Conservation (phyloP, 2,888 invertebrate species). For the Mechanitis messenoides region DNA sequence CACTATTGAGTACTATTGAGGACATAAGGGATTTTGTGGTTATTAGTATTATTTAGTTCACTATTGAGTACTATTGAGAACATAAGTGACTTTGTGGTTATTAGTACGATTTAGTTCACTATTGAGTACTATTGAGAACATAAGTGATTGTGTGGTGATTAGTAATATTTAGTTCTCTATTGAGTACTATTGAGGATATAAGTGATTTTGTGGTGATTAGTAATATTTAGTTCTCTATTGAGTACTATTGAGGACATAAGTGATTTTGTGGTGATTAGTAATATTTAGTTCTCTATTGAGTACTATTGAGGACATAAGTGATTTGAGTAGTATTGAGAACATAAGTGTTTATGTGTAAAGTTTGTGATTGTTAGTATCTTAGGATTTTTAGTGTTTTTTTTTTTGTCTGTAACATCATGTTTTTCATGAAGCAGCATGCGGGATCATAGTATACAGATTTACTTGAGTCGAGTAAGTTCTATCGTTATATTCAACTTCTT, state of each 20-base stretch:
- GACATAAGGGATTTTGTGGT: neutral
- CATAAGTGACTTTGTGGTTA: neutral
- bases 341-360: constrained; percentile 6
- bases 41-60: too few relatives aligned
- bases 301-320: neutral
- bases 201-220: neutral
- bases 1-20: too few relatives aligned
- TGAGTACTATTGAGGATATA: neutral
- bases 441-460: constrained; percentile 55
- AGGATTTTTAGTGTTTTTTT: constrained; percentile 17
- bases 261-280: neutral
- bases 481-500: neutral
- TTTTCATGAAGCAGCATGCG: constrained; percentile 48
- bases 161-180: too few relatives aligned
- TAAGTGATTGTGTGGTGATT: neutral
- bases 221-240: too few relatives aligned
- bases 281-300: too few relatives aligned
- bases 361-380: constrained; percentile 5
- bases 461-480: constrained; percentile 54
- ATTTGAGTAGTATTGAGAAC: neutral
- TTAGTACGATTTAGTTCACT: too few relatives aligned
- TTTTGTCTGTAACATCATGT: constrained; percentile 32
- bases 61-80: too few relatives aligned
- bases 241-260: neutral
- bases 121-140: neutral